phyloP scores from a whole-genome alignment of 2,113 vertebrate species.

The Mirounga angustirostris region DNA sequence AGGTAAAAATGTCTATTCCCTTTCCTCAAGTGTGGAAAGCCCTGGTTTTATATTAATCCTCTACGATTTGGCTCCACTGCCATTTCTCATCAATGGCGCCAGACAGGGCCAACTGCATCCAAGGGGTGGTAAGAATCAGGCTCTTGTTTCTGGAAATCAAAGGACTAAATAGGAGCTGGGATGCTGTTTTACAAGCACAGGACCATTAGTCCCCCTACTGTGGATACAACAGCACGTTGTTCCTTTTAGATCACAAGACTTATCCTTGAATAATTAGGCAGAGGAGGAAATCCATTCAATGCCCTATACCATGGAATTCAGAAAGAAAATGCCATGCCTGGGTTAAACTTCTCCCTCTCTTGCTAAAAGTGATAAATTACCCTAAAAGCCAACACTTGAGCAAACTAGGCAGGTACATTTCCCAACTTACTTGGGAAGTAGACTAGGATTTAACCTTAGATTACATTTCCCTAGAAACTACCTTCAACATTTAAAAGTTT shows the following conservation, averaged over 20 bases:
- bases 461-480: neutral
- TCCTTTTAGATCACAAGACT: constrained; percentile 53
- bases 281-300: constrained; percentile 44
- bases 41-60: neutral
- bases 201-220: constrained; percentile 62
- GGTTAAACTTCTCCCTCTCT: neutral
- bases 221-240: constrained; percentile 23
- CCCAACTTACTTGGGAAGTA: neutral
- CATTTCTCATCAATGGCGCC: neutral
- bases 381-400: neutral
- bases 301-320: neutral
- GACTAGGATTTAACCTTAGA: neutral
- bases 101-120: constrained; percentile 22
- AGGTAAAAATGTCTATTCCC: neutral
- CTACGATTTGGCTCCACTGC: neutral
- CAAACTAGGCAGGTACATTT: neutral
- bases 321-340: neutral
- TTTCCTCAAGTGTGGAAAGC: constrained; percentile 51
- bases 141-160: constrained; percentile 66
- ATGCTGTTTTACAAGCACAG: constrained; percentile 61
- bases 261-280: constrained; percentile 27
- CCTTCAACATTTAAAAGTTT: neutral
- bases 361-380: constrained; percentile 1
- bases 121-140: constrained; percentile 64
- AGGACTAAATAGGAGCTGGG: constrained; percentile 51